Base-by-base conservation (phyloP, 2,888 invertebrate genomes). In the Lagria hirta region DNA sequence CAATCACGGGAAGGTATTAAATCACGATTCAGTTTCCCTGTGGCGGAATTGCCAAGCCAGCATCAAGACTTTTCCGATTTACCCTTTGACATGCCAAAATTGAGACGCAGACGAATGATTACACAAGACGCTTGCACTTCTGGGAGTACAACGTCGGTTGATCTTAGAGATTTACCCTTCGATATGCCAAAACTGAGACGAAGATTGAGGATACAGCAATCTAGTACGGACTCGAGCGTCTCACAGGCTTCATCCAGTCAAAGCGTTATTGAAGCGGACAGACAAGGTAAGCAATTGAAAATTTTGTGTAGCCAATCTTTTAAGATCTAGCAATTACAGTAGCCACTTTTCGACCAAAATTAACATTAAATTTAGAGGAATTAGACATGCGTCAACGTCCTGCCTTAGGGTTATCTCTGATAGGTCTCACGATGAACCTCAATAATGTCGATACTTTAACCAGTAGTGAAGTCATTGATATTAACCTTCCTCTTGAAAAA, bases 31-130 rank as follows among this genome's bases (percentile, higher is more conserved):
- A 66, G 63, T 8, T 62, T 69, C 47, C 55, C 61, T 12, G 56
- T 58, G 2, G 66, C 66, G 48, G 43, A 66, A 44, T 61, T 63
- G 10, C 73, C 80, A 18, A 65, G 61, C 33, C 82, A 84, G 30
- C n/a, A n/a, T n/a, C 81, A 82, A 36, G 85, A 88, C 61, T 73
- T 88, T 50, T 80, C 83, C 15, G 88, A 90, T 73, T 77, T 91
- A 54, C 91, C 91, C 1, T 91, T 91, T 61, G 90, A 91, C 61
- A 91, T 91, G 90, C 91, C 91, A 30, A 92, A 92, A 69, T 71
- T 91, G 52, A 76, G 89, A 43, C 76, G 89, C 49, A 73, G 82
- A 60, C 72, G 82, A 43, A 79, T 80, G 12, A 63, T 83, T 57
- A 83, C 84, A 61, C 81, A 81, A 64, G 82, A 77, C 49, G 75